Percentiles rank a stretch among this genome's conserved stretches.
Conservation (phyloP, 2,113 vertebrate genomes). For the Phyllopteryx taeniolatus region DNA sequence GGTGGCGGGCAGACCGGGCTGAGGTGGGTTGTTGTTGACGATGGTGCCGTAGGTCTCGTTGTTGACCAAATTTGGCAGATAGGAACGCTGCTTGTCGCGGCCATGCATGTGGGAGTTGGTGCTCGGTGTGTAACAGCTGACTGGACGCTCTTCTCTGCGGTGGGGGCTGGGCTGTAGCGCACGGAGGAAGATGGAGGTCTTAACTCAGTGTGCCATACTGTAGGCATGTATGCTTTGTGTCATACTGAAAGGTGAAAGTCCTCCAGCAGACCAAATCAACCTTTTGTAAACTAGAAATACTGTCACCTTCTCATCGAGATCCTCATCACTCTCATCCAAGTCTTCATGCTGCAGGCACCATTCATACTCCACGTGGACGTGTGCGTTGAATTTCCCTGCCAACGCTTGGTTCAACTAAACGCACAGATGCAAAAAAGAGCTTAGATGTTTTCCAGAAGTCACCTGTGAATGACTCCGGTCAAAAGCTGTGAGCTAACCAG, state of each 20-base stretch:
- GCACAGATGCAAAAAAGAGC: constrained; percentile 12
- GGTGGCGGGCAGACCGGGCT: constrained; percentile 55
- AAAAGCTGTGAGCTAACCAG: constrained; percentile 77
- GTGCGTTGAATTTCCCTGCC: constrained; percentile 91
- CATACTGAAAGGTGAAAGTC: not conserved
- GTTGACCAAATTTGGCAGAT: constrained; percentile 87
- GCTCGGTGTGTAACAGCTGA: constrained; percentile 92
- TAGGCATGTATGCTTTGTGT: not conserved
- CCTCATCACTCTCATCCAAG: constrained; percentile 95
- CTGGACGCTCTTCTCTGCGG: constrained; percentile 89
- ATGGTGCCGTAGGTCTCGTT: constrained; percentile 95
- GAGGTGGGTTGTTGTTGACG: constrained; percentile 77
- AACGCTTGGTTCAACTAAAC: constrained; percentile 89
- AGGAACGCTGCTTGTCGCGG: constrained; percentile 86
- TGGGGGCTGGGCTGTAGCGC: constrained; percentile 87
- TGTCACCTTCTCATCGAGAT: constrained; percentile 90
- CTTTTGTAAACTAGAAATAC: not conserved
- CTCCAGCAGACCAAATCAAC: not conserved
- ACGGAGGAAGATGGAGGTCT: constrained; percentile 14
- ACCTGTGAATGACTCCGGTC: not conserved
- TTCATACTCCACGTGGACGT: constrained; percentile 97
- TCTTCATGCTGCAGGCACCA: constrained; percentile 94
- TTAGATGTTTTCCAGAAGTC: not conserved
- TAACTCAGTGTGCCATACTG: not conserved
- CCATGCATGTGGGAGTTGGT: constrained; percentile 78